Percentiles rank a stretch among this genome's conserved stretches.
phyloP scores from a whole-genome alignment of 2,888 invertebrate species.

The Seladonia tumulorum region DNA sequence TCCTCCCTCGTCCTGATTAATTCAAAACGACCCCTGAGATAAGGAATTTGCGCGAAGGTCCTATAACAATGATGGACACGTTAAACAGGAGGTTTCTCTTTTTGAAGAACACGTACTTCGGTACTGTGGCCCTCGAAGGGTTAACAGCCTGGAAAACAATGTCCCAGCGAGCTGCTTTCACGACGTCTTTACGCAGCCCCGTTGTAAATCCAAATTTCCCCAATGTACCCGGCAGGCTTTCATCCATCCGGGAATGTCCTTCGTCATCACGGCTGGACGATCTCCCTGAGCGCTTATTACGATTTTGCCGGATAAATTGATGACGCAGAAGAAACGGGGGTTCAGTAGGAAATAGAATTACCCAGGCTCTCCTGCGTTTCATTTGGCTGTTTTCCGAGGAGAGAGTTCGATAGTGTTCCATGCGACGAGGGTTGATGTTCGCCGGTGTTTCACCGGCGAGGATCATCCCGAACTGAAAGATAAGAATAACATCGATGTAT shows the following conservation, averaged over 20 bases:
- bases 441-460: too few relatives aligned
- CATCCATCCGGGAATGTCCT: background rate
- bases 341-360: background rate
- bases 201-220: background rate
- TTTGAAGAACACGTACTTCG: background rate
- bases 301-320: slow-evolving; percentile 2
- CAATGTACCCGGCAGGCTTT: background rate
- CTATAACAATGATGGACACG: background rate
- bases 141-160: slow-evolving; percentile 24
- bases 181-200: background rate
- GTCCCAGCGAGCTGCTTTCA: slow-evolving; percentile 3
- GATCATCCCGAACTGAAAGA: background rate
- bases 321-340: background rate
- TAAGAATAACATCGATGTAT: background rate
- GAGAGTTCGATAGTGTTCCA: background rate
- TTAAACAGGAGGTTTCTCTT: background rate
- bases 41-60: background rate
- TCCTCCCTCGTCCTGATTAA: background rate
- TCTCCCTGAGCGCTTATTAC: background rate
- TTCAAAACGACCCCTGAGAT: background rate
- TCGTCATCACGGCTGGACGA: background rate
- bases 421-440: background rate
- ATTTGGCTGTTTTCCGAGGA: background rate
- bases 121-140: background rate
- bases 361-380: background rate